Evolutionary conservation across 2,113 vertebrate species (phyloP).

Genomic region (Siphamia tubifer): DNA sequence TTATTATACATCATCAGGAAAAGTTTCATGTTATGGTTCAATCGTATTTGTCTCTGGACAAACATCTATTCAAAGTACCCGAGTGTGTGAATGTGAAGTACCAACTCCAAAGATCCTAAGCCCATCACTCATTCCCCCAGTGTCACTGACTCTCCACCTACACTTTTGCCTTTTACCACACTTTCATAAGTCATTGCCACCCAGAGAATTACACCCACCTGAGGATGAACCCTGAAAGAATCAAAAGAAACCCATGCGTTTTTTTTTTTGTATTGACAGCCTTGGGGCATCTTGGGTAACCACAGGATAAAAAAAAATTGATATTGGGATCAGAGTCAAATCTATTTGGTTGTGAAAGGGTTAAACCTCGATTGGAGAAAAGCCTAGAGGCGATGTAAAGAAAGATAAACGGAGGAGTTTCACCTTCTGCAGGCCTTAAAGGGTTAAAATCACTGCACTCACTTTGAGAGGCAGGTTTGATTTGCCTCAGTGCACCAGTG

Average conservation of each 20-base stretch:
- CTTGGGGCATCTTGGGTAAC: constrained; percentile 37
- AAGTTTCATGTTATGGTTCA: too few species aligned
- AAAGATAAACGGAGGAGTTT: constrained; percentile 37
- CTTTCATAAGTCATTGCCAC: constrained; percentile 47
- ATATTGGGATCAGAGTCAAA: constrained; percentile 43
- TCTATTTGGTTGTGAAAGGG: constrained; percentile 38
- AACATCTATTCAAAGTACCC: constrained; percentile 29
- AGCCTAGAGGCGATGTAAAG: constrained; percentile 44
- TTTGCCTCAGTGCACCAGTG: constrained; percentile 31
- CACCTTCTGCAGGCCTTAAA: constrained; percentile 12
- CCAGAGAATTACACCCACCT: constrained; percentile 48
- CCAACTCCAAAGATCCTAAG: constrained; percentile 16
- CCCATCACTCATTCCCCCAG: constrained; percentile 23
- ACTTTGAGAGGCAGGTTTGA: constrained; percentile 50
- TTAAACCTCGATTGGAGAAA: constrained; percentile 44
- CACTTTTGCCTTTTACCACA: constrained; percentile 46
- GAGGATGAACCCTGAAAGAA: constrained; percentile 36
- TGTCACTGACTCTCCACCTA: constrained; percentile 41
- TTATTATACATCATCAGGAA: too few species aligned
- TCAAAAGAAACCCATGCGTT: constrained; percentile 43
- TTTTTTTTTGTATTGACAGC: constrained; percentile 41
- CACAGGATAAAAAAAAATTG: constrained; percentile 14
- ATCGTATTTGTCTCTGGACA: too few species aligned
- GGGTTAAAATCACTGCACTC: constrained; percentile 44
- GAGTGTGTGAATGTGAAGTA: not conserved